Evolutionary conservation across 1,140 invertebrate species (phyloP).

Genomic region (Drosophila ficusphila): DNA sequence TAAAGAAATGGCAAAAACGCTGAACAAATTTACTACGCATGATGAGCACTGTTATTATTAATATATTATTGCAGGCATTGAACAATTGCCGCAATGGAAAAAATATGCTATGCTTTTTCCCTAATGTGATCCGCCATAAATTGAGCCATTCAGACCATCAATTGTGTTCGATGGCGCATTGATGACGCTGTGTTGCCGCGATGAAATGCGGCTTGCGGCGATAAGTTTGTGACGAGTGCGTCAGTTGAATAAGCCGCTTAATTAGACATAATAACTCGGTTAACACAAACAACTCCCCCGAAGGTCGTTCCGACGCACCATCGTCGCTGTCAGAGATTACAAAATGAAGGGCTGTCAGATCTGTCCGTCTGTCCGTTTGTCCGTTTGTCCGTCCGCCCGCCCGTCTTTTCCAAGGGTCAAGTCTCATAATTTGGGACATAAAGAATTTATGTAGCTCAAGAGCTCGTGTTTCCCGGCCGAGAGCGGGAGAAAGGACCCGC

Average conservation of each 20-base stretch:
- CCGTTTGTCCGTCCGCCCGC: background rate
- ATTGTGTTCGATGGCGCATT: slow-evolving; percentile 30
- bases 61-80: slow-evolving; percentile 43
- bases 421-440: slow-evolving; percentile 37
- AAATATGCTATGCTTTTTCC: slow-evolving; percentile 33
- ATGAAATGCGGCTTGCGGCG: slow-evolving; percentile 36
- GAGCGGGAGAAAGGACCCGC: slow-evolving; percentile 10
- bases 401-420: slow-evolving; percentile 19
- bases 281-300: slow-evolving; percentile 18
- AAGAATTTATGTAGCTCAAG: slow-evolving; percentile 38
- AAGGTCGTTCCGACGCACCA: slow-evolving; percentile 3
- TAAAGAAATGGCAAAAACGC: slow-evolving; percentile 28
- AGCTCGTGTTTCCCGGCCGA: slow-evolving; percentile 32
- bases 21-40: slow-evolving; percentile 5
- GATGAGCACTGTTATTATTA: slow-evolving; percentile 27
- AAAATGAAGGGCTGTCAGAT: background rate
- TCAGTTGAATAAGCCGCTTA: slow-evolving; percentile 43
- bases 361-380: background rate
- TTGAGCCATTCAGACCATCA: slow-evolving; percentile 26
- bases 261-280: slow-evolving; percentile 43
- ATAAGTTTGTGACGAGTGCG: slow-evolving; percentile 12
- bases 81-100: slow-evolving; percentile 33
- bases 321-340: background rate
- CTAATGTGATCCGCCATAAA: slow-evolving; percentile 49
- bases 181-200: slow-evolving; percentile 14